Evolutionary conservation across 2,113 vertebrate species (phyloP), one percentile per base, ranked within the genome.

Genomic region (Campylomormyrus numenius): DNA sequence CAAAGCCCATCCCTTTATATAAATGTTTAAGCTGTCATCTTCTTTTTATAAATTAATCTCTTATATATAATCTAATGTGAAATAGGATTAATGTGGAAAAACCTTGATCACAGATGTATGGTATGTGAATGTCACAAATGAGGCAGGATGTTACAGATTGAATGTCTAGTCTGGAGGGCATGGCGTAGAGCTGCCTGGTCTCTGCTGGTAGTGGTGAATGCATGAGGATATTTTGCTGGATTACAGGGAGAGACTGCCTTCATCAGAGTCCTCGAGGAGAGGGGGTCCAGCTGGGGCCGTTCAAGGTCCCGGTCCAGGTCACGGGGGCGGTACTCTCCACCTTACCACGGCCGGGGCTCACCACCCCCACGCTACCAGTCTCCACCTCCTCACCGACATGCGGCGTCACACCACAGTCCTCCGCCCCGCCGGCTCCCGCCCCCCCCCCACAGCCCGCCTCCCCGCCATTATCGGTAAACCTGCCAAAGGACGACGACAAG

Each of bases 301-400:
- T 97, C 97, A 2, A 96, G 97, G 66, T 98, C 97, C 93, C 96
- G 97, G 35, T 98, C 97, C 93, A 96, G 97, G 90, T 98, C 97
- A 92, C 95, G 97, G 89, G 97, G 97, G 56, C 97, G 97, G 58
- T 97, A 97, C 93, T 97, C 97, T 46, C 96, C 96, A 89, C 97
- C 97, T 3, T 98, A 97, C 94, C 96, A 96, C 93, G 96, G 96
- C 95, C 95, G 97, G 94, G 96, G 96, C 49, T 97, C 97, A 17
- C 97, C 97, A 35, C 95, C 97, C 5, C 91, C 93, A 0, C 97
- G 97, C 90, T 98, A 97, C 95, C 96, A 96, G 92, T 97, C 97
- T 10, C 96, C 97, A 86, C 95, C 97, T 87, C 96, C 96, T 70
- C 96, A 95, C 92, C 96, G 96, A 83, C 96, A 95, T 92, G 94